Conservation (phyloP, 2,797 vertebrate genomes). For the Sebastolobus alascanus region DNA sequence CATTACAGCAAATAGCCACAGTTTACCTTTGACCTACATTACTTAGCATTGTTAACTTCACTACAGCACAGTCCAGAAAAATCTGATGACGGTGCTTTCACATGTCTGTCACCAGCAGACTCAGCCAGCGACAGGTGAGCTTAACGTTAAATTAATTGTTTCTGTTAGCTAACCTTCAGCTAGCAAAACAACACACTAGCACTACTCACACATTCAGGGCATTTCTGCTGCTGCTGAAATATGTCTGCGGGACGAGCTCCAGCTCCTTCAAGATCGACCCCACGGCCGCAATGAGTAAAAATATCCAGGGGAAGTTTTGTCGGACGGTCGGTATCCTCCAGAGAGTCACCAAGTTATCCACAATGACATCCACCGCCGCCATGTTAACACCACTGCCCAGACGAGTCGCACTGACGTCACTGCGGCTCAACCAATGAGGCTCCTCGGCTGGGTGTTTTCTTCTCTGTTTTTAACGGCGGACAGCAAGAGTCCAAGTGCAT, state of each 20-base stretch:
- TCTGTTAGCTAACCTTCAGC: neutral
- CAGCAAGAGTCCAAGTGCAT: accelerated
- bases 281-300: constrained; percentile 79
- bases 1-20: neutral
- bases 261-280: constrained; percentile 89
- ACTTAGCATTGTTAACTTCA: neutral
- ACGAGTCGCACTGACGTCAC: constrained; percentile 34
- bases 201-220: constrained; percentile 91
- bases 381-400: constrained; percentile 65
- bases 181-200: constrained; percentile 2
- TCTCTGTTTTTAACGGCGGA: neutral
- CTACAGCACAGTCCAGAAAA: neutral
- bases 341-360: constrained; percentile 68
- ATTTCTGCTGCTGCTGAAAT: constrained; percentile 92
- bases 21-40: neutral
- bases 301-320: constrained; percentile 77
- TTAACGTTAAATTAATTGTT: neutral
- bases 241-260: constrained; percentile 85
- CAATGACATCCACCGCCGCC: constrained; percentile 74
- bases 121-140: neutral
- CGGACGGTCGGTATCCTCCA: constrained; percentile 63
- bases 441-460: neutral
- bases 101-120: too few relatives aligned
- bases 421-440: constrained; percentile 29
- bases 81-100: neutral